Base-by-base conservation (phyloP, 2,888 invertebrate species). In the Rhagophthalmus giganteus region DNA sequence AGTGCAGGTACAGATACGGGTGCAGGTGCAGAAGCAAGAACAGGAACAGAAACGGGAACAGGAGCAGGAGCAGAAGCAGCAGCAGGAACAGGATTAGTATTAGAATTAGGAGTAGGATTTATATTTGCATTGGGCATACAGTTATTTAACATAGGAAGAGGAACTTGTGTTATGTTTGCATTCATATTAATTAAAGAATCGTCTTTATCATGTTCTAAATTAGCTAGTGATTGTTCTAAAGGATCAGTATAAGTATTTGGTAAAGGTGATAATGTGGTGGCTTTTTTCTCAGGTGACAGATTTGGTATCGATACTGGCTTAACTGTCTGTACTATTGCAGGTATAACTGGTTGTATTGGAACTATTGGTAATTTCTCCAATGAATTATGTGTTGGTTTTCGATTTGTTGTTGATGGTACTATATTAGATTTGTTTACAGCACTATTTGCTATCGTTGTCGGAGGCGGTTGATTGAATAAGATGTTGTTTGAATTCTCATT, bases 161-260 rank as follows among this genome's bases (percentile, higher is more conserved):
- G 66, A 58, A 51, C 66, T 53, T 63, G 66, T 31, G 59, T 52
- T 38, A 66, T 52, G 15, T 47, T 49, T 28, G 49, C 11, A 37
- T 51, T 50, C 34, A 57, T 45, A 47, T 14, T 65, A 60, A 52
- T 64, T 48, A 79, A 51, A 78, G 78, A 67, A 53, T 81, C 80
- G 40, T 76, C 79, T 62, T 81, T 82, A 57, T 79, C 81, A 37
- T 84, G 81, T 73, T 87, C 87, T 59, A 87, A 75, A 62, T 82
- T 85, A 34, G 86, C 86, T 63, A 87, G 76, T 41, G 86, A 84
- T 61, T 85, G 81, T 73, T 87, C 87, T 62, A 87, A 78, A 11
- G 86, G 86, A 72, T 87, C 86, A 47, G 84, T 82, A 68, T 77
- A 81, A 28, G 66, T 61, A 57, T 51, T 62, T 44, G 70, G 65